Base-by-base conservation (phyloP, 2,113 vertebrate genomes). In the Pangasianodon hypophthalmus region DNA sequence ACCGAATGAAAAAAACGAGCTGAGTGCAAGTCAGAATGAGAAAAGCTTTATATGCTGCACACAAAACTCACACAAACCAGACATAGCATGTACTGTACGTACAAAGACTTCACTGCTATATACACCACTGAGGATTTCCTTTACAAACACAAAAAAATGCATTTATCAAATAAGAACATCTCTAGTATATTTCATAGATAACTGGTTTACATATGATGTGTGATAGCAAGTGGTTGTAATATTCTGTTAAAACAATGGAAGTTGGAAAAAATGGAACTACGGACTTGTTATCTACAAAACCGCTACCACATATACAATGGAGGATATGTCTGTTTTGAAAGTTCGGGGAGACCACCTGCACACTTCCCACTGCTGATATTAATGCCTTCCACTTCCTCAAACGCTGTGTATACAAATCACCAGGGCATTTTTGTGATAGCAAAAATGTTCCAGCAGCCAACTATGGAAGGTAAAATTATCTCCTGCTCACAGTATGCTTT, bases 1-100 rank as follows among this genome's bases (percentile, higher is more conserved):
- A 83, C 60, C 80, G 71, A 24, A 85, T 26, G 58, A 58, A 88
- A 73, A 88, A 44, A 56, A 85, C n/a, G 50, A 88, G 29, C 9
- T 11, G 21, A 60, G 41, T 84, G 67, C 50, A 60, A 75, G 24
- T 84, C 21, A 73, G 48, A 81, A 71, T 26, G 32, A 10, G 19
- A 81, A 69, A 29, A 46, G 58, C 19, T 83, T 54, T 44, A 86
- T 46, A 89, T 48, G 29, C 80, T 75, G 77, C 84, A 83, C 86
- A 69, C 48, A 75, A 64, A 75, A 60, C 19, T 21, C 32, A 48
- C 60, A 82, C 24, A 77, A 29, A 54, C 18, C 24, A 46, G 24
- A 56, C 37, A n/a, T 8, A 54, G 50, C 80, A 84, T 60, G 32
- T 54, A 37, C 19, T 73, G 37, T 9, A 62, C 71, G 88, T 71